Conservation (phyloP, 2,797 vertebrate genomes). For the Sebastes elongatus region DNA sequence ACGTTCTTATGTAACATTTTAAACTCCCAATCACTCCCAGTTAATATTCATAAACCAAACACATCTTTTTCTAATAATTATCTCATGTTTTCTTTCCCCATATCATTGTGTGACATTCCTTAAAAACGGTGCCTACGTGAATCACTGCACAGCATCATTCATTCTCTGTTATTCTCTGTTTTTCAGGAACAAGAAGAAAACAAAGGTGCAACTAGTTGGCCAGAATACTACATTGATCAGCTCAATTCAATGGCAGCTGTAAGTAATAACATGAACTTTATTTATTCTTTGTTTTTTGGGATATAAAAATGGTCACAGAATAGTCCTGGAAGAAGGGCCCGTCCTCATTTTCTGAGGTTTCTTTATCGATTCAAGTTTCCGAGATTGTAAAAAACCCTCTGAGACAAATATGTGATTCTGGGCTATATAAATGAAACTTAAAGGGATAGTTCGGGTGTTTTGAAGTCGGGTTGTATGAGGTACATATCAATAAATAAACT, state of each 20-base stretch:
- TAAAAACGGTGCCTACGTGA: neutral
- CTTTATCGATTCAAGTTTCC: neutral
- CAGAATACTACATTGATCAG: conserved; percentile 98
- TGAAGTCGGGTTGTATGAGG: neutral
- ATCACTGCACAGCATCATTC: neutral
- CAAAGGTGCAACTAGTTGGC: conserved; percentile 99
- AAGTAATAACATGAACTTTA: conserved; percentile 75
- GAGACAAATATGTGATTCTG: neutral
- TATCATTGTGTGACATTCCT: neutral
- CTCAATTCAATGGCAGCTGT: conserved; percentile 99
- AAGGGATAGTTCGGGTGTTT: neutral
- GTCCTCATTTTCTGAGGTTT: neutral
- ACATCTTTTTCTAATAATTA: neutral
- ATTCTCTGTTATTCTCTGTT: conserved; percentile 29
- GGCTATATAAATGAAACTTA: neutral
- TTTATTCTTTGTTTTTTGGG: neutral
- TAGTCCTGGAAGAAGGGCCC: neutral
- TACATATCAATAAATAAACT: too few species aligned
- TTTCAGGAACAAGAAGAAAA: conserved; percentile 98
- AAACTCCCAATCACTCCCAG: neutral
- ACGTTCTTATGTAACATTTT: neutral
- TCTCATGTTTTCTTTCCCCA: neutral
- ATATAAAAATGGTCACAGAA: neutral
- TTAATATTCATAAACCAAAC: neutral
- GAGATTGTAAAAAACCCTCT: neutral